Conservation (phyloP, 2,797 vertebrate genomes). For the Premnoplex brunnescens region DNA sequence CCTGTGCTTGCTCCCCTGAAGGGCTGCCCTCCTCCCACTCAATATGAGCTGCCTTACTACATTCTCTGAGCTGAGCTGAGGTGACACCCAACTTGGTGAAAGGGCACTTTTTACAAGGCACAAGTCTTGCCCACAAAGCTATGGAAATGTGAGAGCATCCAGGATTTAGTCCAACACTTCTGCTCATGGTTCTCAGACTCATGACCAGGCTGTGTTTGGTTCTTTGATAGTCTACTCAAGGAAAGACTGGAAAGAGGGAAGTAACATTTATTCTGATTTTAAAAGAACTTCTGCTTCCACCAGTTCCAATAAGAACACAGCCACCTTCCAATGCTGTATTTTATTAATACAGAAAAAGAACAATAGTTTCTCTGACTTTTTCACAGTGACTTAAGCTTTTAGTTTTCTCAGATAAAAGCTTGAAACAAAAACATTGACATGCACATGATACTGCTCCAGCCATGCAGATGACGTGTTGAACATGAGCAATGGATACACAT, state of each 20-base stretch:
- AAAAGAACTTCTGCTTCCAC: not conserved
- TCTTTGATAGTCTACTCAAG: not conserved
- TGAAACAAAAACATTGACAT: not conserved
- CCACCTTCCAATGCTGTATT: not conserved
- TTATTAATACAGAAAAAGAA: not conserved
- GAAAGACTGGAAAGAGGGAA: not conserved
- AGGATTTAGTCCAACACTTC: not conserved
- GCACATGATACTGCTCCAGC: not conserved
- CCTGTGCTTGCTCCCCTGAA: not conserved
- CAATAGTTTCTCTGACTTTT: not conserved
- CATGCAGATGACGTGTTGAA: not conserved
- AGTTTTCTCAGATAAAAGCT: not conserved
- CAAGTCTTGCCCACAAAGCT: not conserved
- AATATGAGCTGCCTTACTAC: not conserved
- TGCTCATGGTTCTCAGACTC: not conserved
- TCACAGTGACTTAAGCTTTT: not conserved
- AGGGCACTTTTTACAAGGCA: rapidly evolving
- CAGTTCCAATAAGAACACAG: not conserved
- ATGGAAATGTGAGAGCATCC: not conserved
- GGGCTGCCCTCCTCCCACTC: rapidly evolving
- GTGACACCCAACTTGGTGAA: not conserved
- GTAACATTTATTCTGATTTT: not conserved
- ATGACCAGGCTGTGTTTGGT: not conserved
- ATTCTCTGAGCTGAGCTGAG: not conserved
- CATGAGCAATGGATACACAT: not conserved